Evolutionary conservation across 2,797 vertebrate genomes (phyloP).

Genomic region (Muscicapa striata): DNA sequence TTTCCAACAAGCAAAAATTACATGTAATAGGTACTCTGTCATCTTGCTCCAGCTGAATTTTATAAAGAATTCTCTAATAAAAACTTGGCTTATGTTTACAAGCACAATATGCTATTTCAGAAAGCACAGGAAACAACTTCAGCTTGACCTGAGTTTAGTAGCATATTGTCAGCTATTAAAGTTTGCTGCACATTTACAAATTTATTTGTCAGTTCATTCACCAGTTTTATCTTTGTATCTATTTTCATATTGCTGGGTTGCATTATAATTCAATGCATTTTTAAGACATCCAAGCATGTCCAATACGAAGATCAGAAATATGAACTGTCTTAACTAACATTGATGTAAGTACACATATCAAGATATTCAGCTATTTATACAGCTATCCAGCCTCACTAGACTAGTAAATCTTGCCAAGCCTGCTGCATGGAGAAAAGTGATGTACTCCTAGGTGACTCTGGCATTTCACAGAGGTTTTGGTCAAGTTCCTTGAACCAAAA

Average conservation of each 20-base stretch:
- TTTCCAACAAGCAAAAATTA: slow-evolving; percentile 14
- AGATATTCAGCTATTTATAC: neutral
- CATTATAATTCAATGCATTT: neutral
- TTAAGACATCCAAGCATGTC: neutral
- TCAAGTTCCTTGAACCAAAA: neutral
- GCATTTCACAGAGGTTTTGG: neutral
- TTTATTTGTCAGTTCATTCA: neutral
- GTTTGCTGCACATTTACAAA: neutral
- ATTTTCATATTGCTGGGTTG: neutral
- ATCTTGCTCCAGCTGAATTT: neutral
- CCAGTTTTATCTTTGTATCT: neutral
- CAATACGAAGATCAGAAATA: neutral
- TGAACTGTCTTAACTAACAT: neutral
- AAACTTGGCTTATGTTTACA: neutral
- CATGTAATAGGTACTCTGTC: neutral
- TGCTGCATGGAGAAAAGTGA: neutral
- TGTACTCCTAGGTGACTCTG: neutral
- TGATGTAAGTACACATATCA: neutral
- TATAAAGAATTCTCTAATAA: neutral
- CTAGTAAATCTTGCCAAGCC: neutral
- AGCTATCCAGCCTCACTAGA: neutral
- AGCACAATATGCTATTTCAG: neutral
- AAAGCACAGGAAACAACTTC: neutral
- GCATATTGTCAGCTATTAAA: neutral
- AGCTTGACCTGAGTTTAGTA: neutral